Evolutionary conservation across 2,797 vertebrate species (phyloP).

Genomic region (Acanthiza pusilla): DNA sequence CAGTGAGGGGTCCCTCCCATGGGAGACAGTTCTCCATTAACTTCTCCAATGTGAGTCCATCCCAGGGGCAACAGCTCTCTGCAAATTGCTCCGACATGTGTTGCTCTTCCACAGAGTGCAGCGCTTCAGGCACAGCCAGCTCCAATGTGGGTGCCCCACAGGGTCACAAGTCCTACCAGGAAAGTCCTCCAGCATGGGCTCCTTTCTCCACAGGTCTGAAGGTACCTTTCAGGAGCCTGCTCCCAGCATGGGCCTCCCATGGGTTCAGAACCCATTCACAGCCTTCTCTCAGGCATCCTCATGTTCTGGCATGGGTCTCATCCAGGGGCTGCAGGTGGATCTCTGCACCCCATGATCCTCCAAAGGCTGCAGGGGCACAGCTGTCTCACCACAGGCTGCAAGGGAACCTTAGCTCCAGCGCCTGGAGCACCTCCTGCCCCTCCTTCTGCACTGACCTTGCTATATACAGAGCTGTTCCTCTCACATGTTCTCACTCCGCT

Average conservation of each 20-base stretch:
- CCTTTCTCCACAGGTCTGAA: not conserved
- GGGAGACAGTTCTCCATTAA: not conserved
- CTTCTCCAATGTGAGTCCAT: not conserved
- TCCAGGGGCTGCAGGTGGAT: not conserved
- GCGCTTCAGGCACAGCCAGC: not conserved
- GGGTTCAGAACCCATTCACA: not conserved
- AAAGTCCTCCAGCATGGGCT: not conserved
- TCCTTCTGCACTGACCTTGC: not conserved
- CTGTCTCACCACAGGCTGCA: not conserved
- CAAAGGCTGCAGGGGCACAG: not conserved
- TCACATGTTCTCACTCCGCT: not conserved
- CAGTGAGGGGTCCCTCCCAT: not conserved
- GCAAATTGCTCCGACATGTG: not conserved
- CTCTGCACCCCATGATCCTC: not conserved
- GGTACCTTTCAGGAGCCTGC: not conserved
- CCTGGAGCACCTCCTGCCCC: not conserved
- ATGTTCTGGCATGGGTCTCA: not conserved
- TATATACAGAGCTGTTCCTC: not conserved
- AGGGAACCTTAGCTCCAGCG: not conserved
- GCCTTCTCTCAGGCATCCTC: not conserved
- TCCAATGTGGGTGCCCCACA: not conserved
- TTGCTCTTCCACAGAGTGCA: not conserved
- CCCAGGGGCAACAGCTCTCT: not conserved
- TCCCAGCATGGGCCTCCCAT: not conserved
- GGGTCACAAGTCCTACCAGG: not conserved